Evolutionary conservation across 92 coral and sea anemone genomes (phyloP), one percentile per base, ranked within the genome.

Genomic region (Muricea muricata): DNA sequence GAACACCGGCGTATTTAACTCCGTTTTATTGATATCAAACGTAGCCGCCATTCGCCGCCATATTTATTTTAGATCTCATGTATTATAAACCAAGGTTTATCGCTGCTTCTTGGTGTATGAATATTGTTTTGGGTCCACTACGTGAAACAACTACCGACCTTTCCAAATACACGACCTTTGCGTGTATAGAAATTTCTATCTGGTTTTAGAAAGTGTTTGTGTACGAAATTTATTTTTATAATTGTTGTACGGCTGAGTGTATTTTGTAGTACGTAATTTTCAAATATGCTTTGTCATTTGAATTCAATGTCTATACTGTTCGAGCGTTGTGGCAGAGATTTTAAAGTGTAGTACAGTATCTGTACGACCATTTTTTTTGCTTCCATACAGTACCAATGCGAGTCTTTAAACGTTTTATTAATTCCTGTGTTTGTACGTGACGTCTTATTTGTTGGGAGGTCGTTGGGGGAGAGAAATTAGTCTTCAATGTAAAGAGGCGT

Each of bases 41-140:
- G 15, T 63, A 25, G 70, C 70, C 70, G 39, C 70, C 70, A 32
- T 28, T 63, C 4, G 70, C 70, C 70, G 39, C 70, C 70, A 32
- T 28, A 63, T 63, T 63, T 63, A 28, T 32, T 29, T 63, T 2
- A 39, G 20, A 17, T 52, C 20, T 52, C 60, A 52, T 52, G 20
- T 52, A 52, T 52, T 9, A n/a, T n/a, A n/a, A 52, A 17, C 60
- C 60, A 52, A 52, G 24, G 20, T 52, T 45, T 17, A 17, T 52
- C 20, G 1, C 60, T 52, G 60, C 60, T 20, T 52, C 20, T 20
- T 52, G 24, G 20, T 52, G 60, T 52, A 52, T 52, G 60, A 18
- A 18, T 52, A 18, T 18, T 52, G 18, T 52, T 52, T 4, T 52
- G 0, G 60, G 24, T 52, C 6, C 18, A 7, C 24, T 52, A 52